Evolutionary conservation across 2,113 vertebrate genomes (phyloP).

Genomic region (Acanthochromis polyacanthus): DNA sequence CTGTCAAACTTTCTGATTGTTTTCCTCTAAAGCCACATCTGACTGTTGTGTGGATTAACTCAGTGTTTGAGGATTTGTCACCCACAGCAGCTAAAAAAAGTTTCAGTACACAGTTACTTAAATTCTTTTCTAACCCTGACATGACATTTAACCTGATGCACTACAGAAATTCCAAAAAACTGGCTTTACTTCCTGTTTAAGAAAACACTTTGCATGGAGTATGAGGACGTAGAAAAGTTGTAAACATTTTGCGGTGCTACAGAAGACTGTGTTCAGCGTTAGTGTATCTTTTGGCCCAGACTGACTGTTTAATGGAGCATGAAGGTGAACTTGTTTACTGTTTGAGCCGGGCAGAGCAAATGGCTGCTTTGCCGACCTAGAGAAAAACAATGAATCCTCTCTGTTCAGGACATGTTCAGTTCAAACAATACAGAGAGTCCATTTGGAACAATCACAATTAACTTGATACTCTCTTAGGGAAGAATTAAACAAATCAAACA

Average conservation of each 20-base stretch:
- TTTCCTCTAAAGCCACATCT: too few relatives aligned
- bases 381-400: background rate
- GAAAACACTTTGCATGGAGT: slow-evolving; percentile 25
- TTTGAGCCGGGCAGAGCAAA: slow-evolving; percentile 9
- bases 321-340: slow-evolving; percentile 41
- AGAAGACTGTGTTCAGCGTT: background rate
- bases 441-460: too few relatives aligned
- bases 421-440: background rate
- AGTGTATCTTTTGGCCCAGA: background rate
- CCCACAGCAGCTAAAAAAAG: too few relatives aligned
- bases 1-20: too few relatives aligned
- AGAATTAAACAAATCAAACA: background rate
- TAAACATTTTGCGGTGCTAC: background rate
- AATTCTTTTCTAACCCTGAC: too few relatives aligned
- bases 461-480: background rate
- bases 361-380: slow-evolving; percentile 6
- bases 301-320: slow-evolving; percentile 24
- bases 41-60: too few relatives aligned
- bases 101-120: too few relatives aligned
- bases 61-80: too few relatives aligned
- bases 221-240: slow-evolving; percentile 3
- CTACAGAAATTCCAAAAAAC: background rate
- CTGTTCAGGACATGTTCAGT: background rate
- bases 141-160: background rate
- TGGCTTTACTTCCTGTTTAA: background rate